Percentiles rank a stretch among this genome's conserved stretches.
Evolutionary conservation across 1,140 invertebrate genomes (phyloP).

Genomic region (Zophobas atratus): DNA sequence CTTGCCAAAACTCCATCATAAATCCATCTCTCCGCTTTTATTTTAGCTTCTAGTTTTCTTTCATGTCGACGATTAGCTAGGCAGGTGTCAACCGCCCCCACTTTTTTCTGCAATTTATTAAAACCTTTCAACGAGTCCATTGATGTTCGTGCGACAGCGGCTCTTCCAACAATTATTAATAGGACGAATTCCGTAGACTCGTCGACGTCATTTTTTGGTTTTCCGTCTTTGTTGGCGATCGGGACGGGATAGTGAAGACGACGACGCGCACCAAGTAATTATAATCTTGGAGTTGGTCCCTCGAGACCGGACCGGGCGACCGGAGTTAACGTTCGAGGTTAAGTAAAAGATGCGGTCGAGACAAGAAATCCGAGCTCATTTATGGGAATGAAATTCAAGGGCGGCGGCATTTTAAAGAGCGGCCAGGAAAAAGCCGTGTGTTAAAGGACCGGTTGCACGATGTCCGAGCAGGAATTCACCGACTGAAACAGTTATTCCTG

Average conservation of each 20-base stretch:
- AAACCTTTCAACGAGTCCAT: constrained; percentile 13
- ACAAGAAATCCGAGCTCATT: background rate
- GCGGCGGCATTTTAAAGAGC: too few relatives aligned
- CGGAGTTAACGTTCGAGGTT: constrained; percentile 35
- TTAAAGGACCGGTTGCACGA: too few relatives aligned
- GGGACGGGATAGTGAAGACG: background rate
- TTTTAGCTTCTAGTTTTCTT: too few relatives aligned
- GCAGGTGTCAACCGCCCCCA: background rate
- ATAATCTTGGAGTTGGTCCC: constrained; percentile 34
- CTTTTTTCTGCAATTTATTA: constrained; percentile 5
- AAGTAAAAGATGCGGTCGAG: constrained; percentile 30
- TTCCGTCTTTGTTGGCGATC: background rate
- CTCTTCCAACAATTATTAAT: constrained; percentile 29
- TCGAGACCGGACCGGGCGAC: constrained; percentile 30
- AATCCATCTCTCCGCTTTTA: background rate
- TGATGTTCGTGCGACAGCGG: constrained; percentile 26
- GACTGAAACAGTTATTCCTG: too few relatives aligned
- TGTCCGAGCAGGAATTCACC: too few relatives aligned
- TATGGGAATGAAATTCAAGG: too few relatives aligned
- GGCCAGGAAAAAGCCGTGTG: too few relatives aligned
- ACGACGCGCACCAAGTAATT: constrained; percentile 15
- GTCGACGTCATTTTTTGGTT: background rate
- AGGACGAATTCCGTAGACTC: constrained; percentile 12
- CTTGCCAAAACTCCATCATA: background rate
- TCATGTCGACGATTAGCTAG: background rate